Percentiles rank a stretch among this genome's conserved stretches.
phyloP scores from a whole-genome alignment of 2,113 vertebrate genomes.

The Phaethornis superciliosus region DNA sequence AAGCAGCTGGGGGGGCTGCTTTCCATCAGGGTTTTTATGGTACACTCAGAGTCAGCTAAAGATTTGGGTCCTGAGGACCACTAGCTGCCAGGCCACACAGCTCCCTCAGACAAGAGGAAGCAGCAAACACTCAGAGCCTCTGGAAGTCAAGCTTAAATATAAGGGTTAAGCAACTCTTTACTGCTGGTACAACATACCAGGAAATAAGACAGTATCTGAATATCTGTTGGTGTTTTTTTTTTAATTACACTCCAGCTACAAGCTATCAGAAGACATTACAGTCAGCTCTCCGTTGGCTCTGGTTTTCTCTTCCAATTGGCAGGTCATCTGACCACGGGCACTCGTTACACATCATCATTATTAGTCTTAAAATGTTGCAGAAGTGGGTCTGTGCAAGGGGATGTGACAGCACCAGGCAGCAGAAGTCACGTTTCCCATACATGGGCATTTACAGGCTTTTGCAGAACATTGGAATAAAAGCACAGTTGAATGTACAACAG shows the following conservation, averaged over 20 bases:
- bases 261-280: background rate
- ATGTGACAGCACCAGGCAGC: background rate
- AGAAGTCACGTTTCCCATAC: slow-evolving; percentile 28
- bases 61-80: background rate
- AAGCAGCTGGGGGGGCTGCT: slow-evolving; percentile 49
- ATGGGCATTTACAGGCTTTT: background rate
- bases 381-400: background rate
- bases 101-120: background rate
- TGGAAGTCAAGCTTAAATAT: background rate
- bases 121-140: background rate
- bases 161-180: background rate
- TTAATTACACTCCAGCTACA: background rate
- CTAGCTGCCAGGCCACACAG: background rate
- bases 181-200: background rate
- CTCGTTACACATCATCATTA: background rate
- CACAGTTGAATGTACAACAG: background rate
- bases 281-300: background rate
- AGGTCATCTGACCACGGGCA: background rate
- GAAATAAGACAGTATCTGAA: background rate
- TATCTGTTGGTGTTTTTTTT: background rate
- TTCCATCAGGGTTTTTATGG: slow-evolving; percentile 40
- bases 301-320: background rate
- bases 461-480: slow-evolving; percentile 4
- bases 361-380: background rate
- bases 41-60: background rate